Conservation (phyloP, 2,113 vertebrate genomes). For the Columbina picui region DNA sequence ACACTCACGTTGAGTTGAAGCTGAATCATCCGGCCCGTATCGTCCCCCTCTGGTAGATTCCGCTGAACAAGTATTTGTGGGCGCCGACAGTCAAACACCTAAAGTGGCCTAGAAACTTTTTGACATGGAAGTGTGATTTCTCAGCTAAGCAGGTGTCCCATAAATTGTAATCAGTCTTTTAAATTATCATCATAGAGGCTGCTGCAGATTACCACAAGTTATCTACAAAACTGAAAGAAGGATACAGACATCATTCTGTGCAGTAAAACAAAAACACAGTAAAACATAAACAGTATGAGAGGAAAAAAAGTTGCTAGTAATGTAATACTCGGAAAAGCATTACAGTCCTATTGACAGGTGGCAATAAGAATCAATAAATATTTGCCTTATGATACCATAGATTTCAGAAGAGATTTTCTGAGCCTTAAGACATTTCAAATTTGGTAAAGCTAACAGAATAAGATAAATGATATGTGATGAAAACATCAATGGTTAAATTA, state of each 20-base stretch:
- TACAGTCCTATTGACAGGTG: neutral
- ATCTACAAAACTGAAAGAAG: neutral
- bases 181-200: neutral
- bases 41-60: too few relatives aligned
- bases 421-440: neutral
- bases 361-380: neutral
- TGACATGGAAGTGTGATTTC: neutral
- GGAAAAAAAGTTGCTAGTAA: too few relatives aligned
- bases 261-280: neutral
- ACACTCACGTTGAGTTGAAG: too few relatives aligned
- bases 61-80: too few relatives aligned
- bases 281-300: neutral
- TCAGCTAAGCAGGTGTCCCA: neutral
- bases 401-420: neutral
- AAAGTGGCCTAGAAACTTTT: neutral
- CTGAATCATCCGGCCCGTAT: too few relatives aligned
- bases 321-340: neutral
- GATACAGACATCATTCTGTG: neutral
- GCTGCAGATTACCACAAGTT: rapidly evolving
- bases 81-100: neutral
- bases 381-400: neutral
- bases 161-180: neutral
- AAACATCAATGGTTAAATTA: neutral
- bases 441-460: neutral
- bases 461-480: neutral